These are phyloP conservation scores for Pionites leucogaster DNA, from an alignment of 2,113 vertebrate species.

Conservation along the genomic window DNA sequence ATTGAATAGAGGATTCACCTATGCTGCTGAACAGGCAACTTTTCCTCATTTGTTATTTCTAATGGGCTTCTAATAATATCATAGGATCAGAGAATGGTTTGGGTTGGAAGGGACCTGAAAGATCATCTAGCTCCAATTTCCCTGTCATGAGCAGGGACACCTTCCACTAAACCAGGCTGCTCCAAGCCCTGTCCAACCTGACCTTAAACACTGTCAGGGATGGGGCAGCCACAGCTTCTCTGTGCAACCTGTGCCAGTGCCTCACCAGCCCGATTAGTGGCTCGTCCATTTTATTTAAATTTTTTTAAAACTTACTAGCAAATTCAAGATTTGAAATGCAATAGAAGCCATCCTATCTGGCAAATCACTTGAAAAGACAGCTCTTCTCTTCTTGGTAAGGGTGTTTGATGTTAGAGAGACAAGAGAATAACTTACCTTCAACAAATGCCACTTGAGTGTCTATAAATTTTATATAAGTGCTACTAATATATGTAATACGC, in stretches of 20 bases:
- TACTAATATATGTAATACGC: not conserved
- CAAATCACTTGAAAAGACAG: not conserved
- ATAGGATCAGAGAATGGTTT: not conserved
- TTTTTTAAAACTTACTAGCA: not conserved
- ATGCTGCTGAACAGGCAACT: not conserved
- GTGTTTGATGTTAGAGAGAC: not conserved
- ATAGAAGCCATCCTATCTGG: not conserved
- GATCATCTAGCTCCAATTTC: not conserved
- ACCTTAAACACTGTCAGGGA: not conserved
- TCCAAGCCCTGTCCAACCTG: not conserved
- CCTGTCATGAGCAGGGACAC: not conserved
- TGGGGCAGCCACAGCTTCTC: not conserved
- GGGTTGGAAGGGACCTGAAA: not conserved
- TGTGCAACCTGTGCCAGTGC: not conserved
- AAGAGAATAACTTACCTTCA: not conserved
- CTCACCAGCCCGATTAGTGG: not conserved
- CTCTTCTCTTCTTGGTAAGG: not conserved
- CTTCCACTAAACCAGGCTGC: not conserved
- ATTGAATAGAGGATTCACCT: not conserved
- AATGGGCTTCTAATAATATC: not conserved
- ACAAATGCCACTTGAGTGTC: not conserved
- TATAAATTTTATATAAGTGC: not conserved
- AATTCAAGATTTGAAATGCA: not conserved
- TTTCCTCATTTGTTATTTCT: not conserved
- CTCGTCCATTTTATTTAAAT: not conserved